Evolutionary conservation across 2,113 vertebrate genomes (phyloP), one percentile per base, ranked within the genome.

Genomic region (Rhegmatorhina hoffmannsi): DNA sequence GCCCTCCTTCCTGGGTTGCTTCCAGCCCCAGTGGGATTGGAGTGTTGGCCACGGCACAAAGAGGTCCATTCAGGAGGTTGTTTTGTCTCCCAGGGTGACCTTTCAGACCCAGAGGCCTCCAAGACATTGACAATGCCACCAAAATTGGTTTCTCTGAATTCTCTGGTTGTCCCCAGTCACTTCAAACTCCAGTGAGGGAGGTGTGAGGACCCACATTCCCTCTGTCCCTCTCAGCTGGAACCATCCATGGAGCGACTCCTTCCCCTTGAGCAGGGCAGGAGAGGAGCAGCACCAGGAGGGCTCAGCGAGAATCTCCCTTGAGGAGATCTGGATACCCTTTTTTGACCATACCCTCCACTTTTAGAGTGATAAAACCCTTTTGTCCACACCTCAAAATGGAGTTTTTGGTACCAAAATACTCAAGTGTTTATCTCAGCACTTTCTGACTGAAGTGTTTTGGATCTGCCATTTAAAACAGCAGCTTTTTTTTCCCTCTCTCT

Each of bases 11-110:
- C 91, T 44, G 68, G 86, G 94, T 18, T 78, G 40, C 68, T 92
- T 93, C 52, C 92, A 84, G 1, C 69, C 92, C 96, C 92, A 89
- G 94, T 89, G 95, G 92, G 91, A 94, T 17, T 55, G 20, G 50
- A 77, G 34, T 1, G 19, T 19, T 66, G 72, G 28, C 13, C 31
- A 3, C 12, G 8, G 50, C 76, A 97, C 84, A 96, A 95, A 96
- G 94, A 75, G 49, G 19, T 28, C 73, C 89, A 87, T 97, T 97
- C 94, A 96, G 4, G 55, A 40, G 59, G 17, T 72, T 59, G 31
- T 94, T 94, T 92, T 86, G 86, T 74, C 91, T 93, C 92, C 69
- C 80, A 75, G 44, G 44, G 29, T 40, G 83, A 95, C 80, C 43
- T 93, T 94, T 95, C 18, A 40, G 76, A 89, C 55, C 94, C 34